Evolutionary conservation across 2,888 invertebrate species (phyloP), one percentile per base, ranked within the genome.

Genomic region (Schizaphis graminum): DNA sequence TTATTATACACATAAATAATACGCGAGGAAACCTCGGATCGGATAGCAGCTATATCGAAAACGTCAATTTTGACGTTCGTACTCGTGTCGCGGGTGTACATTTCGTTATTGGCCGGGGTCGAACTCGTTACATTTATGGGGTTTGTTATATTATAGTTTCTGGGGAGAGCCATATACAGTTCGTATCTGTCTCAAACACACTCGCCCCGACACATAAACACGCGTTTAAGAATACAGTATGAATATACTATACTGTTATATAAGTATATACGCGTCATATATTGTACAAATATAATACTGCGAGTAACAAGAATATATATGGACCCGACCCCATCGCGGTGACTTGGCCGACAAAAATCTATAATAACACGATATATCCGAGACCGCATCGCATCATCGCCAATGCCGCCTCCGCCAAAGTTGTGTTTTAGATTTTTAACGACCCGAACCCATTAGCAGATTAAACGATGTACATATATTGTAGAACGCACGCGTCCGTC

Each of bases 401-500:
- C 91, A 8, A 26, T 41, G 7, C 35, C 35, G 5, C 35, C 77
- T 21, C 77, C 21, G 35, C 21, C 61, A 56, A 56, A 77, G 93
- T 57, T 56, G 56, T 41, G 53, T 41, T 89, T 90, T 93, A 47
- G 85, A 89, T 57, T 93, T 92, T 93, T 93, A 90, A 93, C 89
- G 90, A 57, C 61, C 84, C 57, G 8, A 90, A 90, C 35, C 93
- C 93, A 93, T 93, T 93, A 93, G 93, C 49, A 41, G 56, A 90
- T 85, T 90, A 93, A 84, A 93, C 44, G 77, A 49, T 91, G 57
- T 11, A 85, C 26, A 49, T 47, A 8, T 26, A 16, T 7, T 77
- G 35, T 44, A 35, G n/a, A 7, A 16, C 56, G 53, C 85, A 10
- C 26, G 44, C 26, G 44, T 44, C 44, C 26, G 44, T 44, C 44